Conservation (phyloP, 2,888 invertebrate genomes). For the Chesias legatella region DNA sequence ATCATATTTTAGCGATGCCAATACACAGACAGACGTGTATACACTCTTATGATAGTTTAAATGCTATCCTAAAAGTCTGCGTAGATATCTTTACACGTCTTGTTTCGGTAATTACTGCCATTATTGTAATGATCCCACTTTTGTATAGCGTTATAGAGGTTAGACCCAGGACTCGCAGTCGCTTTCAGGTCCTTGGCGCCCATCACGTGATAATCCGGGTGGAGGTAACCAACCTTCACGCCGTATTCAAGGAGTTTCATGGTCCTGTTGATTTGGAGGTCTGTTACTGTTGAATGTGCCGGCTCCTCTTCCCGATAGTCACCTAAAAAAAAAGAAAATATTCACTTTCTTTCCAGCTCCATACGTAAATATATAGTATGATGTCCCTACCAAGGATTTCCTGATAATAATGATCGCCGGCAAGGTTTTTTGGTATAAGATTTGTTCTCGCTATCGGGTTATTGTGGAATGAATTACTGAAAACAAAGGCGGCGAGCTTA, state of each 20-base stretch:
- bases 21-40: too few species aligned
- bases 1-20: too few species aligned
- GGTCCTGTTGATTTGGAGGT: slow-evolving; percentile 44
- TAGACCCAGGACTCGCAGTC: slow-evolving; percentile 56
- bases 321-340: slow-evolving; percentile 47
- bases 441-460: too few species aligned
- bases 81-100: slow-evolving; percentile 46
- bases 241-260: slow-evolving; percentile 49
- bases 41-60: too few species aligned
- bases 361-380: too few species aligned
- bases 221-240: slow-evolving; percentile 45
- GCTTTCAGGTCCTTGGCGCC: slow-evolving; percentile 49
- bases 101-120: slow-evolving; percentile 30
- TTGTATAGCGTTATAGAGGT: slow-evolving; percentile 48
- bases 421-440: too few species aligned
- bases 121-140: slow-evolving; percentile 46
- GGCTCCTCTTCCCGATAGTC: slow-evolving; percentile 57
- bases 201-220: slow-evolving; percentile 47
- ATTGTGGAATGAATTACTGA: too few species aligned
- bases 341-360: too few species aligned
- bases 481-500: too few species aligned
- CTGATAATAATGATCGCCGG: too few species aligned
- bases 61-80: background rate
- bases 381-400: too few species aligned
- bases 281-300: slow-evolving; percentile 42